Conservation (phyloP, 2,797 vertebrate genomes). For the Crypturellus tataupa region DNA sequence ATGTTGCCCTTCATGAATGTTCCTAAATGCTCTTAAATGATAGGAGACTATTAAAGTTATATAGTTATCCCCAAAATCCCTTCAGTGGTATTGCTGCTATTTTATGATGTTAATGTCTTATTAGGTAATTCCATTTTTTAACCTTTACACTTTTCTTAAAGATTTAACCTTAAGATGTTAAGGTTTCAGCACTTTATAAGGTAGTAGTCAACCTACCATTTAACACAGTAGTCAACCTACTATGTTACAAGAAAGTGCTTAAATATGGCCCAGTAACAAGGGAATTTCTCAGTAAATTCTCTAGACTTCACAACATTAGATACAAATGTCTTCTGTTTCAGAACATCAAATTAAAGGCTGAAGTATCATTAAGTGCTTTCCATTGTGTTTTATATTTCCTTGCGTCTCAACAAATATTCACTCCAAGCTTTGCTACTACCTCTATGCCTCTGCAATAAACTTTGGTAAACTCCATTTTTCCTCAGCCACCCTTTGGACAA, state of each 20-base stretch:
- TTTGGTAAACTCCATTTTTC: neutral
- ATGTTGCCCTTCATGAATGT: neutral
- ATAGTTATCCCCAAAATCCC: no score
- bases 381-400: no score
- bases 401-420: no score
- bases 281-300: neutral
- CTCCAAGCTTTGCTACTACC: neutral
- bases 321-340: neutral
- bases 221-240: neutral
- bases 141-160: no score
- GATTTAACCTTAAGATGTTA: neutral
- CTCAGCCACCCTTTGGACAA: neutral
- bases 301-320: neutral
- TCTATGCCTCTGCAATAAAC: neutral
- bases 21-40: neutral
- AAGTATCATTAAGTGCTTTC: neutral
- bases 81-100: no score
- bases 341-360: neutral
- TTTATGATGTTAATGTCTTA: no score
- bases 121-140: no score
- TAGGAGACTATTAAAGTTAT: neutral
- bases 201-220: no score
- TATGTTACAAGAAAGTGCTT: neutral
- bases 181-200: no score
- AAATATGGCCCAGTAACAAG: accelerated